Conservation (phyloP, 2,888 invertebrate genomes). For the Platycheirus rosarum region DNA sequence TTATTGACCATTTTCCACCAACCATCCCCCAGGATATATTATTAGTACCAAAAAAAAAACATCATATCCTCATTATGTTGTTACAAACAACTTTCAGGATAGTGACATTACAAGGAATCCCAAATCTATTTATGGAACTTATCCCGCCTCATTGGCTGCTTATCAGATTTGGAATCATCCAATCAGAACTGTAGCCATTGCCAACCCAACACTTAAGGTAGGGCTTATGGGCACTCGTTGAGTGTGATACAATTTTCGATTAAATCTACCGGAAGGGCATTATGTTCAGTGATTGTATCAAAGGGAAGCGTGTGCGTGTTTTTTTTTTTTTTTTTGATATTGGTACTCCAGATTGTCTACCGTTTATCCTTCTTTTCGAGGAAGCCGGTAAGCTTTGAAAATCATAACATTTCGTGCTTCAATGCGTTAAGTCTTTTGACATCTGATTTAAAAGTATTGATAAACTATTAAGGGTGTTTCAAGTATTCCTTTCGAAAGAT, state of each 20-base stretch:
- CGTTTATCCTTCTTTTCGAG: slow-evolving; percentile 49
- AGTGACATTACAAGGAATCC: slow-evolving; percentile 70
- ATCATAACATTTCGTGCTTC: slow-evolving; percentile 57
- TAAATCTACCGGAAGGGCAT: slow-evolving; percentile 72
- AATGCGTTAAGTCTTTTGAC: slow-evolving; percentile 35
- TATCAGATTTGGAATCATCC: slow-evolving; percentile 52
- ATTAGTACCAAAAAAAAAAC: not conserved
- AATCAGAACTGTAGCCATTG: slow-evolving; percentile 55
- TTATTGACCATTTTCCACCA: slow-evolving; percentile 35
- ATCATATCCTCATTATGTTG: slow-evolving; percentile 61
- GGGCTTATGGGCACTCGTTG: slow-evolving; percentile 39
- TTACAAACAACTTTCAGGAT: slow-evolving; percentile 70
- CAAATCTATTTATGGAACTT: slow-evolving; percentile 72
- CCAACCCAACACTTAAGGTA: slow-evolving; percentile 12
- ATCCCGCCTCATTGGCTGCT: slow-evolving; percentile 65
- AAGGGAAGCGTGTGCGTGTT: slow-evolving; percentile 39
- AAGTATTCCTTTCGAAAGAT: too few species aligned
- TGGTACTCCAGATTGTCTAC: slow-evolving; percentile 38
- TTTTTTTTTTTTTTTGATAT: slow-evolving; percentile 5
- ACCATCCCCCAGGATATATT: slow-evolving; percentile 14
- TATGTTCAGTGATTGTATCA: slow-evolving; percentile 72
- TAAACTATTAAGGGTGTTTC: slow-evolving; percentile 2
- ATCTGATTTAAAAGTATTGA: slow-evolving; percentile 15
- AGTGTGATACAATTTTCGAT: slow-evolving; percentile 71
- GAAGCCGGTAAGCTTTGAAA: slow-evolving; percentile 53